A percentile compares a stretch with the other conserved stretches of the same genome.
phyloP scores from a whole-genome alignment of 2,888 invertebrate genomes.

The Napeogenes sylphis region DNA sequence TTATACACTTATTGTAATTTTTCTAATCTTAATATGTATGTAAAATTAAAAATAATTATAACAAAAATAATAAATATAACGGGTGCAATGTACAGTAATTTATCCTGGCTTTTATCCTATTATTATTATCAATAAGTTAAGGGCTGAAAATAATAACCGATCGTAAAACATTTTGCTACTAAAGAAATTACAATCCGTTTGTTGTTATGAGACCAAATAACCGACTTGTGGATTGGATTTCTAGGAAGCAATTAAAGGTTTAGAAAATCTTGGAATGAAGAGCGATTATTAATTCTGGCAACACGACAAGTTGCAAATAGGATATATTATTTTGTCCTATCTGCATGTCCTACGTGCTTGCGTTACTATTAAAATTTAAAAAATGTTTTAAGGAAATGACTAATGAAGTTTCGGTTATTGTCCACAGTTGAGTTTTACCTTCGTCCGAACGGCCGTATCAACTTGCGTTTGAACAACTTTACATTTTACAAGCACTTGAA shows the following conservation, averaged over 20 bases:
- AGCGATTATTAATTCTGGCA: not conserved
- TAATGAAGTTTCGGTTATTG: slow-evolving; percentile 19
- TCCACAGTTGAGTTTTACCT: slow-evolving; percentile 55
- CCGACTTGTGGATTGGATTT: no score
- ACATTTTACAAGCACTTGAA: slow-evolving; percentile 68
- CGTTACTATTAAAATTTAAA: not conserved
- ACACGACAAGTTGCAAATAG: not conserved
- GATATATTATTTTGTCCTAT: not conserved
- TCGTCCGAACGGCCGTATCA: slow-evolving; percentile 63
- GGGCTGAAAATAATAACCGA: no score
- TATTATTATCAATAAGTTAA: not conserved
- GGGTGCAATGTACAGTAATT: not conserved
- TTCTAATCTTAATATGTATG: not conserved
- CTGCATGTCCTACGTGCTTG: not conserved
- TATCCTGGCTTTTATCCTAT: not conserved
- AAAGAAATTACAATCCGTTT: no score
- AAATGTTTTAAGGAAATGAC: not conserved
- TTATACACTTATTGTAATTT: not conserved
- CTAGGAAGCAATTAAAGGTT: no score
- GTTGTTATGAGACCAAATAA: no score
- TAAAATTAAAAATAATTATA: not conserved
- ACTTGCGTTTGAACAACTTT: slow-evolving; percentile 64
- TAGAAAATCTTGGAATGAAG: no score
- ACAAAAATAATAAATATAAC: not conserved
- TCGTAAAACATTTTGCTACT: no score